These are phyloP conservation scores for Corvus hawaiiensis DNA, from an alignment of 2,113 vertebrate species.

Conservation along the genomic window DNA sequence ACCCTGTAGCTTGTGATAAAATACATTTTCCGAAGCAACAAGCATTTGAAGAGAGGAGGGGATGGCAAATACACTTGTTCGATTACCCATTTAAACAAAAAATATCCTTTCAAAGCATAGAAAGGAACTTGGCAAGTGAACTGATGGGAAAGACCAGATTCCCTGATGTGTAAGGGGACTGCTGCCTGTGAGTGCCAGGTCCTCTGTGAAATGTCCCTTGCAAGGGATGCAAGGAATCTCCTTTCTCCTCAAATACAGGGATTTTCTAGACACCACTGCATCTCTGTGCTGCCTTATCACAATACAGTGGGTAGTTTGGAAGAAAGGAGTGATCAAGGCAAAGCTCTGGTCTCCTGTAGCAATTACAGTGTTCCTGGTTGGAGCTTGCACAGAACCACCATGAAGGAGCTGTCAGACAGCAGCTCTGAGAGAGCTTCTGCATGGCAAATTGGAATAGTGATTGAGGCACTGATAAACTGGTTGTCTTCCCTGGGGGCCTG, in stretches of 20 bases:
- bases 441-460: not conserved
- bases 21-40: not conserved
- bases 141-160: not conserved
- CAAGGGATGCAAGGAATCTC: not conserved
- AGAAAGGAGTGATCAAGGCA: not conserved
- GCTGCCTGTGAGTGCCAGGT: not conserved
- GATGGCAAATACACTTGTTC: not conserved
- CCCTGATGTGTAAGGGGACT: not conserved
- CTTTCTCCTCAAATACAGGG: not conserved
- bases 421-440: not conserved
- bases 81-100: not conserved
- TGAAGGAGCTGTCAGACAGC: not conserved
- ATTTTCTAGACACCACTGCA: not conserved
- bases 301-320: not conserved
- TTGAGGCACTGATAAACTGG: not conserved
- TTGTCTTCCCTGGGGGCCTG: not conserved
- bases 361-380: not conserved
- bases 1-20: not conserved
- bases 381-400: not conserved
- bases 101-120: not conserved
- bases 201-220: not conserved
- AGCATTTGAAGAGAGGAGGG: not conserved
- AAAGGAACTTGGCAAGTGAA: not conserved
- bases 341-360: not conserved
- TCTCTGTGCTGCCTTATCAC: not conserved